Percentiles rank a stretch among this genome's conserved stretches.
These are phyloP conservation scores for Drosophila mercatorum DNA, from an alignment of 2,888 invertebrate genomes.

Conservation along the genomic window DNA sequence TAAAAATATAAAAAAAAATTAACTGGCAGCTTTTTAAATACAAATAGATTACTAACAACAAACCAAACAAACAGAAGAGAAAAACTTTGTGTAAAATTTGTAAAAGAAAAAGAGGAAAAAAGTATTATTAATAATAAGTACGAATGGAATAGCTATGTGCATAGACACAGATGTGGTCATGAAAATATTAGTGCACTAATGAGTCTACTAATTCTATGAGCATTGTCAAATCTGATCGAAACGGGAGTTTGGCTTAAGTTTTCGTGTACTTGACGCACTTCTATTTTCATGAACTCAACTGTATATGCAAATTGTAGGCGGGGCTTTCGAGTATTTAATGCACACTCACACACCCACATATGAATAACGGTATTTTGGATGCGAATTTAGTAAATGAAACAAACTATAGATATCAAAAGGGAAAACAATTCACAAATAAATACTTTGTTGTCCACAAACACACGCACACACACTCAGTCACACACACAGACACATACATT, in stretches of 20 bases:
- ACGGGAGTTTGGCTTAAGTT: neutral
- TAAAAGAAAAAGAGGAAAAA: slow-evolving; percentile 17
- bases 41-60: neutral
- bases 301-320: neutral
- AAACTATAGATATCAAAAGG: slow-evolving; percentile 9
- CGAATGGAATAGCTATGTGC: slow-evolving; percentile 19
- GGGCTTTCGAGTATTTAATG: slow-evolving; percentile 7
- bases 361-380: slow-evolving; percentile 56
- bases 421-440: slow-evolving; percentile 12
- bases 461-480: slow-evolving; percentile 1
- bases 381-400: slow-evolving; percentile 52
- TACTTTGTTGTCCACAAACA: slow-evolving; percentile 20
- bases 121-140: slow-evolving; percentile 53
- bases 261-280: neutral
- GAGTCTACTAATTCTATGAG: too few species aligned
- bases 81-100: slow-evolving; percentile 36
- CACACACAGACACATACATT: slow-evolving; percentile 26
- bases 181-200: too few species aligned
- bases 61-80: neutral
- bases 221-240: too few species aligned
- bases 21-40: slow-evolving; percentile 41
- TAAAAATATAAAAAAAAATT: slow-evolving; percentile 7
- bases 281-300: neutral
- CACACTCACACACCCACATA: slow-evolving; percentile 11
- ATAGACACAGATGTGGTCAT: too few species aligned